These are phyloP conservation scores for Zalophus californianus DNA, from an alignment of 2,797 vertebrate genomes.

Conservation along the genomic window DNA sequence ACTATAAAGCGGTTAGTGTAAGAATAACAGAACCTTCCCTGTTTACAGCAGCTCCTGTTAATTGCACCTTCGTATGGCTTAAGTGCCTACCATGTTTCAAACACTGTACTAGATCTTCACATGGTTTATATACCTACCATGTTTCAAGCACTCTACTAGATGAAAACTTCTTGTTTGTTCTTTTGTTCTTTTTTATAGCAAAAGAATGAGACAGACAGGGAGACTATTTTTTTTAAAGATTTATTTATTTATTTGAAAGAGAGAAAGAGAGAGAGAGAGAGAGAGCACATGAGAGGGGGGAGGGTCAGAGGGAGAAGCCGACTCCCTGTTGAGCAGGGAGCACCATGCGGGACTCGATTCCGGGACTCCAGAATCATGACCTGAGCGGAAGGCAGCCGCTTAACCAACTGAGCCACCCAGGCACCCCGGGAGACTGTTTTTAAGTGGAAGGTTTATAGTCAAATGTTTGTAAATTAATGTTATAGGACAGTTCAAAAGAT, in stretches of 20 bases:
- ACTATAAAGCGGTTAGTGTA: background rate
- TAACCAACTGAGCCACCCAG: too few relatives aligned
- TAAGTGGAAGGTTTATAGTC: background rate
- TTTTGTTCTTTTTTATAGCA: background rate
- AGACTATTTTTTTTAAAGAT: background rate
- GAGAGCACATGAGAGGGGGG: too few relatives aligned
- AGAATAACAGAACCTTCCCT: background rate
- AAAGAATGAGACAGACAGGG: background rate
- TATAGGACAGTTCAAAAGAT: background rate
- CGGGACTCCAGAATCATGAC: too few relatives aligned
- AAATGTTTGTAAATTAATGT: background rate
- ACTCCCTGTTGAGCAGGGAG: too few relatives aligned
- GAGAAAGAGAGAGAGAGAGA: too few relatives aligned
- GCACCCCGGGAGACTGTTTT: background rate
- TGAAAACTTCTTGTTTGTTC: background rate
- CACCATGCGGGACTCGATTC: too few relatives aligned
- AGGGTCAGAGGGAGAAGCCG: too few relatives aligned
- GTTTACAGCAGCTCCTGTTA: background rate
- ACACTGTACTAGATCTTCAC: background rate
- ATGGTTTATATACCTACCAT: background rate
- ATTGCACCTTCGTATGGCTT: background rate
- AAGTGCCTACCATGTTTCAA: background rate
- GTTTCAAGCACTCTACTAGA: background rate
- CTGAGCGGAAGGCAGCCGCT: too few relatives aligned
- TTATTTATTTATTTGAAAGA: too few relatives aligned